Conservation (phyloP, 2,888 invertebrate species). For the Drosophila lutescens region DNA sequence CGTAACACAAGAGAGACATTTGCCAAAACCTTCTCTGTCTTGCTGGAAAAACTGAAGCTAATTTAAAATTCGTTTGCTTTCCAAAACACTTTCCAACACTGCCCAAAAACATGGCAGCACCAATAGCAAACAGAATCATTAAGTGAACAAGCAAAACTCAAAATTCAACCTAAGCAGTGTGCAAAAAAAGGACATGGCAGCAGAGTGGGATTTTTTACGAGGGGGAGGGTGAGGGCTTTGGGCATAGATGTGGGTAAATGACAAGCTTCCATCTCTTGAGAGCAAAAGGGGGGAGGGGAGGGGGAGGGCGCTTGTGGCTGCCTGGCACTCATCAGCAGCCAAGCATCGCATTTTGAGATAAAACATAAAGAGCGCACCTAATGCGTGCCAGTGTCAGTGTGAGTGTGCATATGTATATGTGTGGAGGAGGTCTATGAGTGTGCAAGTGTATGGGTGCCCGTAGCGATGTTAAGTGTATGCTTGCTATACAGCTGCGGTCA, state of each 20-base stretch:
- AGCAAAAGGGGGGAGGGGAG: not conserved
- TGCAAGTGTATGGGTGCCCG: constrained; percentile 33
- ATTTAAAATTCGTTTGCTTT: not conserved
- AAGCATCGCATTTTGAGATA: constrained; percentile 75
- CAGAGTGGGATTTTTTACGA: not conserved
- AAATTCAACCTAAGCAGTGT: constrained; percentile 19
- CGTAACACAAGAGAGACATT: not conserved
- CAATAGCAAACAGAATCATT: constrained; percentile 36
- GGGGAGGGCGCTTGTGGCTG: not conserved
- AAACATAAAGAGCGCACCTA: constrained; percentile 73
- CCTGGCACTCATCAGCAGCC: constrained; percentile 69
- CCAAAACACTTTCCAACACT: constrained; percentile 22
- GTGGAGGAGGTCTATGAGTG: constrained; percentile 7
- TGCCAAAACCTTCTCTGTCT: not conserved
- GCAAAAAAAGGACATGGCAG: constrained; percentile 11
- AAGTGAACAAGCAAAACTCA: constrained; percentile 27
- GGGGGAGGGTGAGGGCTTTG: not conserved
- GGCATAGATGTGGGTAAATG: constrained; percentile 14
- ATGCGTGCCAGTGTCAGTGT: constrained; percentile 39
- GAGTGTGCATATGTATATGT: constrained; percentile 1
- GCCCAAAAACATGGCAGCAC: constrained; percentile 1
- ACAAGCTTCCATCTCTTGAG: constrained; percentile 39
- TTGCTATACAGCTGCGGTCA: constrained; percentile 17
- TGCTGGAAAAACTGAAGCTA: not conserved
- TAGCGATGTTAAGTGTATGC: constrained; percentile 34